Evolutionary conservation across 2,113 vertebrate genomes (phyloP).

Genomic region (Spea bombifrons): DNA sequence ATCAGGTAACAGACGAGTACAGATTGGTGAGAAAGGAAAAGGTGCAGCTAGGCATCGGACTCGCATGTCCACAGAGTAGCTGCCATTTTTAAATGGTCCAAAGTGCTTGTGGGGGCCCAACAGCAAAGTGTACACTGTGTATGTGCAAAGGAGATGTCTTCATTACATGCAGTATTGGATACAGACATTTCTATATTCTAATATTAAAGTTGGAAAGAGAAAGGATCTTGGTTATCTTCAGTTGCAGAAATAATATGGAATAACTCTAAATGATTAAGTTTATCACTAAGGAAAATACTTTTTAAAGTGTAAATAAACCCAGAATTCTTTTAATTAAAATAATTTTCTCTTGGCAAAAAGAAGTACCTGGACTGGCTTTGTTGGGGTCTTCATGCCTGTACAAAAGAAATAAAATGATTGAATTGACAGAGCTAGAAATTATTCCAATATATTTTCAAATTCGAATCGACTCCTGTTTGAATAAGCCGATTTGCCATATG

Average conservation of each 20-base stretch:
- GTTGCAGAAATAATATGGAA: background rate
- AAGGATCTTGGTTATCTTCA: background rate
- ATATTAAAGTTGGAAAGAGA: background rate
- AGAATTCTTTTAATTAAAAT: too few relatives aligned
- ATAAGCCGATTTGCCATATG: too few relatives aligned
- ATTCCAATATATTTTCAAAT: too few relatives aligned
- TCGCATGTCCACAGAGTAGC: background rate
- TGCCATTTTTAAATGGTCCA: background rate
- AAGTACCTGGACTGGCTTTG: conserved; percentile 76
- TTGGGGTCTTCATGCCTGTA: conserved; percentile 68
- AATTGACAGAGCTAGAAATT: too few relatives aligned
- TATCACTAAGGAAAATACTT: background rate
- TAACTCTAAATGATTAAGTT: conserved; percentile 2
- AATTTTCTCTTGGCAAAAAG: conserved; percentile 19
- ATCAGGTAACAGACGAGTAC: background rate
- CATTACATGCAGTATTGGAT: background rate
- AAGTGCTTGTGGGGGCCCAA: background rate
- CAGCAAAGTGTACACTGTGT: too few relatives aligned
- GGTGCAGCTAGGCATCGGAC: background rate
- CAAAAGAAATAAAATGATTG: conserved; percentile 14
- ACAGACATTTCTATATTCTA: conserved; percentile 9
- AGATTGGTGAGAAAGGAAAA: background rate
- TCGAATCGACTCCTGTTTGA: too few relatives aligned
- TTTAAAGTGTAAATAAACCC: background rate
- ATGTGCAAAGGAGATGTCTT: background rate